phyloP scores from a whole-genome alignment of 2,113 vertebrate species.

The Salvelinus alpinus region DNA sequence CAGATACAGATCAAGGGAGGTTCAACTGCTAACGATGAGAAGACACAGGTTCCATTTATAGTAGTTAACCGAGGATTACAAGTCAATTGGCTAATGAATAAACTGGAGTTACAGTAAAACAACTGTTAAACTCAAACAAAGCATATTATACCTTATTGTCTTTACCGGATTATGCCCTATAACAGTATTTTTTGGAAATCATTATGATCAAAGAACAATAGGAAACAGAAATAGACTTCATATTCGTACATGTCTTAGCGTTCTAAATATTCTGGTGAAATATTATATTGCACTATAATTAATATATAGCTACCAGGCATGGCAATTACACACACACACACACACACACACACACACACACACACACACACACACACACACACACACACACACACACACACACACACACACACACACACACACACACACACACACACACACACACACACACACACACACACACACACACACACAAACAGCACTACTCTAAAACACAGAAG shows the following conservation, averaged over 20 bases:
- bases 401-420: not conserved
- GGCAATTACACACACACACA: constrained; percentile 7
- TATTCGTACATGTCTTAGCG: no score
- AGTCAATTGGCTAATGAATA: constrained; percentile 30
- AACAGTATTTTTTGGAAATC: not conserved
- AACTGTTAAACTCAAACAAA: not conserved
- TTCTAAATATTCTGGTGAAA: not conserved
- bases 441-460: no score
- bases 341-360: not conserved
- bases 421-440: not conserved
- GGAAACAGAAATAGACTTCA: not conserved
- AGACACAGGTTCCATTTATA: constrained; percentile 39
- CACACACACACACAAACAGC: constrained; percentile 10
- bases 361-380: constrained; percentile 11
- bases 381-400: not conserved
- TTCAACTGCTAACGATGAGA: constrained; percentile 50
- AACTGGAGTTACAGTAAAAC: constrained; percentile 13
- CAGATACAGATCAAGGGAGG: constrained; percentile 10
- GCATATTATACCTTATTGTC: not conserved
- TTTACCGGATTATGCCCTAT: not conserved
- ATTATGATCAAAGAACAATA: not conserved
- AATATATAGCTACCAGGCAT: constrained; percentile 24
- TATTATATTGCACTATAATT: constrained; percentile 4
- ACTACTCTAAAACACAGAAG: constrained; percentile 21
- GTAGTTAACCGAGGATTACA: constrained; percentile 43